phyloP scores from a whole-genome alignment of 2,113 vertebrate species.

The Chascanopsetta lugubris region DNA sequence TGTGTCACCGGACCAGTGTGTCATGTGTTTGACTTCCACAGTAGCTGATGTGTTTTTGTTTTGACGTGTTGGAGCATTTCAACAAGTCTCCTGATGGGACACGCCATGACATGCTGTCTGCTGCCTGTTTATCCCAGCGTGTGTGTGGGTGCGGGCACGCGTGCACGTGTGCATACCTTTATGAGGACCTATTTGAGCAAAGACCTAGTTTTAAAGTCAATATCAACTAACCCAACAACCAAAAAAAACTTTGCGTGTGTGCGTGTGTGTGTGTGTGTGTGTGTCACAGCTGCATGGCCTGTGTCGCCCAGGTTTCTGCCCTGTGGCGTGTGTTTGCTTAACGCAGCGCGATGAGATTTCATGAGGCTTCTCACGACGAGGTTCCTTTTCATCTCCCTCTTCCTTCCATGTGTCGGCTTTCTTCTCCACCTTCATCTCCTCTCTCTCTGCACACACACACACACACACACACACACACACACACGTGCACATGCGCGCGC shows the following conservation, averaged over 20 bases:
- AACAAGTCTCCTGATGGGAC: conserved; percentile 35
- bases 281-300: conserved; percentile 40
- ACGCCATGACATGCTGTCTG: conserved; percentile 60
- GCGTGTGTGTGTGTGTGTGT: conserved; percentile 34
- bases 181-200: too few species aligned
- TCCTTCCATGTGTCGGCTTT: background rate
- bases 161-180: background rate
- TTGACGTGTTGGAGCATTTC: conserved; percentile 44
- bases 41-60: conserved; percentile 32
- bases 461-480: background rate
- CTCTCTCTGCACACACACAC: too few species aligned
- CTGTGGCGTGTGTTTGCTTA: conserved; percentile 45
- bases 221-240: too few species aligned
- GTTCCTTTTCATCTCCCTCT: background rate
- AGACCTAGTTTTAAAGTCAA: too few species aligned
- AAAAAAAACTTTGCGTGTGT: too few species aligned
- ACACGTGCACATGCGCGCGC: background rate
- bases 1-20: background rate
- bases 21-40: background rate
- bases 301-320: conserved; percentile 2
- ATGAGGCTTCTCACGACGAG: conserved; percentile 2
- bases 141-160: conserved; percentile 17
- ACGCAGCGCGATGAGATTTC: conserved; percentile 17
- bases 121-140: conserved; percentile 18
- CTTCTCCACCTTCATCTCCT: background rate